phyloP scores from a whole-genome alignment of 37 sponge, comb jelly and placozoan genomes.

The Oopsacas minuta region DNA sequence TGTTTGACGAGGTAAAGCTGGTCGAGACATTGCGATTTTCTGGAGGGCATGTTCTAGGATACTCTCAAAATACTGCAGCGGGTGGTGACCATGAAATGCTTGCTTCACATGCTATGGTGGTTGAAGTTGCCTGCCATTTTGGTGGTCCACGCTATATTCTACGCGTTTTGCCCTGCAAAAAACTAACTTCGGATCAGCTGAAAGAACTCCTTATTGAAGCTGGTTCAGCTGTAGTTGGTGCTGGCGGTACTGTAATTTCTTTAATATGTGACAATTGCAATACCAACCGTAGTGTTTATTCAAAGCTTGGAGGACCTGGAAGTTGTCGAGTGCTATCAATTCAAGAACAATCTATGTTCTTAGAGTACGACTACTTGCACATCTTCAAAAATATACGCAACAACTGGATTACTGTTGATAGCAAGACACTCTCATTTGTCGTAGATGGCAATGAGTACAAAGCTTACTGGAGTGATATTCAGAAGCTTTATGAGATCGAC shows the following conservation, averaged over 20 bases:
- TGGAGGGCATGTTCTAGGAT: constrained; percentile 19
- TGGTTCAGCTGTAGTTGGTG: constrained; percentile 19
- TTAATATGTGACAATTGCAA: constrained; percentile 18
- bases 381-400: constrained; percentile 14
- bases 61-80: constrained; percentile 17
- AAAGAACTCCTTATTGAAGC: constrained; percentile 18
- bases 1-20: constrained; percentile 19
- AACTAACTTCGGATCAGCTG: constrained; percentile 20
- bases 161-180: constrained; percentile 18
- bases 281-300: constrained; percentile 19
- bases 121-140: constrained; percentile 20
- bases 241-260: constrained; percentile 19
- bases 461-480: background rate
- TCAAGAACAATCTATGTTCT: constrained; percentile 17
- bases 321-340: constrained; percentile 18
- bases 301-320: constrained; percentile 17
- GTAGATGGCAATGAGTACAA: constrained; percentile 20
- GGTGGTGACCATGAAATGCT: constrained; percentile 19
- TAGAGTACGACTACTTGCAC: constrained; percentile 15
- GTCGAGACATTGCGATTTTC: constrained; percentile 16
- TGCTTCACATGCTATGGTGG: constrained; percentile 13
- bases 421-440: constrained; percentile 12
- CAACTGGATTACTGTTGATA: constrained; percentile 20
- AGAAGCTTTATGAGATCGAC: constrained; percentile 19
- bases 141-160: constrained; percentile 19